Conservation (phyloP, 1,140 invertebrate genomes). For the Protaetia brevitarsis region DNA sequence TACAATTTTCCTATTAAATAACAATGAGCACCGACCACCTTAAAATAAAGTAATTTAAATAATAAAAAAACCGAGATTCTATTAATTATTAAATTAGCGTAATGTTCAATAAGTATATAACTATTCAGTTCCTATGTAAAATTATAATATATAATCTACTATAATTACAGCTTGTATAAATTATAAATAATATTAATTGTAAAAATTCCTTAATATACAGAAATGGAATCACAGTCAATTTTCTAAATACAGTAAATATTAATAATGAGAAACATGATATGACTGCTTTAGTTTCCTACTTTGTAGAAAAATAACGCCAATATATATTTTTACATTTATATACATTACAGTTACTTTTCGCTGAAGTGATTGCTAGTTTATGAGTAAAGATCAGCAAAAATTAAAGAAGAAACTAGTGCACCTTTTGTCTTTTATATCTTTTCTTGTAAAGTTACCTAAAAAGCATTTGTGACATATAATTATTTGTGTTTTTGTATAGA, state of each 20-base stretch:
- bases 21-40: too few relatives aligned
- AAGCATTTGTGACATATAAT: neutral
- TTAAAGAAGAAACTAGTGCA: slow-evolving; percentile 15
- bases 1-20: too few relatives aligned
- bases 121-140: too few relatives aligned
- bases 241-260: slow-evolving; percentile 17
- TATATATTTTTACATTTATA: neutral
- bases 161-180: too few relatives aligned
- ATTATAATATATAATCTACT: too few relatives aligned
- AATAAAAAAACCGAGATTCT: too few relatives aligned
- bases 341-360: neutral
- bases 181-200: neutral
- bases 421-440: neutral
- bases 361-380: neutral
- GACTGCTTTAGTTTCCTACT: neutral
- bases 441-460: neutral
- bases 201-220: neutral
- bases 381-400: slow-evolving; percentile 1
- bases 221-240: slow-evolving; percentile 18
- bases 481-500: neutral
- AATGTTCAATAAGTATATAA: too few relatives aligned
- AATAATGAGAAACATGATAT: slow-evolving; percentile 1
- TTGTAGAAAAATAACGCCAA: slow-evolving; percentile 13
- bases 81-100: too few relatives aligned
- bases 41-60: too few relatives aligned